Evolutionary conservation across 2,797 vertebrate genomes (phyloP), one percentile per base, ranked within the genome.

Genomic region (Tangara arthus): DNA sequence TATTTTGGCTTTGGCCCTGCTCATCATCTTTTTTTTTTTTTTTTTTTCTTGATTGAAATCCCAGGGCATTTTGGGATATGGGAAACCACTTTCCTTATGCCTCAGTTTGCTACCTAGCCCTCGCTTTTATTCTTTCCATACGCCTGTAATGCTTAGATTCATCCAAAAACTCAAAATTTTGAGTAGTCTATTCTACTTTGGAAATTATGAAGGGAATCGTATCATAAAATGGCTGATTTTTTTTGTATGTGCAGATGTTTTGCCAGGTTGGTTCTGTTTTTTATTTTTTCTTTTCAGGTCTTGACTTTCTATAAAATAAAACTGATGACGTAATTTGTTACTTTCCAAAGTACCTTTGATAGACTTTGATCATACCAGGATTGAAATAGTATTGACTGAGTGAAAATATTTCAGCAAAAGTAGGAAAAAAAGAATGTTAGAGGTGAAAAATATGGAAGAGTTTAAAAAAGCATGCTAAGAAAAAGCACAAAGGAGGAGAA

Each of bases 321-420:
- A 57, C 59, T 53, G 42, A 59, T 63, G 8, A 85, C 14, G 34
- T 85, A 73, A 87, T 89, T 79, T 89, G n/a, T 69, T 95, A 69
- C 63, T 83, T 93, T 93, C 32, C 65, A 26, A 53, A 27, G 23
- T 93, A 90, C 35, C 44, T 56, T 41, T 82, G 89, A 50, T 47
- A 81, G 61, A 37, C 18, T 90, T 81, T 72, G 23, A 77, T 55
- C 69, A 59, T 90, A 57, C 55, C 72, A 95, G 52, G 64, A 89
- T 92, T 92, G 89, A 92, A 96, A 80, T 64, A 56, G 17, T 41
- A 21, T 78, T 95, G 35, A 53, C 75, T 90, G 65, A 66, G 63
- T 90, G 47, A 94, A 89, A 93, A 72, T 82, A 85, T 81, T 69
- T 81, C 20, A 37, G 55, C 85, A 56, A 78, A 95, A 81, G 6